phyloP scores from a whole-genome alignment of 64 coral and sea anemone genomes.

The Stylophora pistillata region DNA sequence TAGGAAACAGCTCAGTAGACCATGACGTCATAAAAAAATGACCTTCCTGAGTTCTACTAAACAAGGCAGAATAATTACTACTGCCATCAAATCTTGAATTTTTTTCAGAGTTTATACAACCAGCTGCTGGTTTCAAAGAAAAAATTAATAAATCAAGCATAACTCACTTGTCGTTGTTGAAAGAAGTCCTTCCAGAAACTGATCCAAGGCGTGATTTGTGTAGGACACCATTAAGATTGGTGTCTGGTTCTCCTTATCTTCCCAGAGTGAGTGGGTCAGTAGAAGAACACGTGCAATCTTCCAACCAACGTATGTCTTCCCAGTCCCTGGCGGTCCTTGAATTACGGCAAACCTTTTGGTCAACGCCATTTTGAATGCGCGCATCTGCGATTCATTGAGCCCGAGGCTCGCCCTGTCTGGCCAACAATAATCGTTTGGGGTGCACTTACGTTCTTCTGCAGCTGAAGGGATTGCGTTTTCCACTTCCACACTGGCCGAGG shows the following conservation, averaged over 20 bases:
- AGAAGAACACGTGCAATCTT: constrained; percentile 79
- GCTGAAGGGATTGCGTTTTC: not conserved
- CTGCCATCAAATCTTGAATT: no score
- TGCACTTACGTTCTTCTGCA: not conserved
- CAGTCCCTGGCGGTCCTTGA: constrained; percentile 92
- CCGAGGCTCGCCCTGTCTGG: not conserved
- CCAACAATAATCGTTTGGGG: not conserved
- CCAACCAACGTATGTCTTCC: constrained; percentile 90
- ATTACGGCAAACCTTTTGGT: constrained; percentile 81
- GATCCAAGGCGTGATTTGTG: constrained; percentile 90
- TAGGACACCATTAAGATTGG: constrained; percentile 93
- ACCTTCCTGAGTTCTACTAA: not conserved
- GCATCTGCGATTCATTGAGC: constrained; percentile 44
- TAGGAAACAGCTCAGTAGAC: no score
- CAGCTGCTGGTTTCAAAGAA: no score
- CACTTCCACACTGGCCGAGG: not conserved
- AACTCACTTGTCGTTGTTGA: not conserved
- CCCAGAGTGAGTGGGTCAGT: constrained; percentile 52
- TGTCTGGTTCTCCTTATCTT: not conserved
- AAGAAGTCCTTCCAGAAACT: constrained; percentile 78
- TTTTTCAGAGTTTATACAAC: not conserved
- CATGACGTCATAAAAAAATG: no score
- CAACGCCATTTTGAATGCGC: constrained; percentile 56
- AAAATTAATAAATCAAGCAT: not conserved
- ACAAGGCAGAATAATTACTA: not conserved